Conservation (phyloP, 2,113 vertebrate species). For the Trematocara macrostoma region DNA sequence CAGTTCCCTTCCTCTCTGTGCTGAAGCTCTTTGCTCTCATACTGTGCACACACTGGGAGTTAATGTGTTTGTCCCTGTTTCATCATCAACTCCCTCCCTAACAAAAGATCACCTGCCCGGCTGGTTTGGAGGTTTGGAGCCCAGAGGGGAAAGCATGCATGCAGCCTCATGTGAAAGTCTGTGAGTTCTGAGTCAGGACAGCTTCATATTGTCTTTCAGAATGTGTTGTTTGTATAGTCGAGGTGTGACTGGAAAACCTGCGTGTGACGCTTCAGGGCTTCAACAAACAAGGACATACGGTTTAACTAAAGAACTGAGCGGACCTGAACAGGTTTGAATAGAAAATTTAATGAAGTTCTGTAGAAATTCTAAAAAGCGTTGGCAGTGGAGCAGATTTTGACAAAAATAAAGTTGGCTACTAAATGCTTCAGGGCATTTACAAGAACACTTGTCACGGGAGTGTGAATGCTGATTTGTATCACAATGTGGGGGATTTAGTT, state of each 20-base stretch:
- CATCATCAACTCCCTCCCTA: constrained; percentile 1
- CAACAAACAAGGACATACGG: background rate
- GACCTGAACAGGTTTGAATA: background rate
- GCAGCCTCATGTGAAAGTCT: constrained; percentile 5
- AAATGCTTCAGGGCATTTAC: background rate
- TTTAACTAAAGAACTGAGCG: background rate
- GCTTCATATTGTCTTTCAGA: background rate
- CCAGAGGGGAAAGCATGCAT: constrained; percentile 12
- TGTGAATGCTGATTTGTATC: background rate
- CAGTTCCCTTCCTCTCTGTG: background rate
- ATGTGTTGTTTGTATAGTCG: background rate
- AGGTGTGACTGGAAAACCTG: background rate
- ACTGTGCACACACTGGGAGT: background rate
- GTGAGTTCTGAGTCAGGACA: background rate
- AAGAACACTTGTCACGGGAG: background rate
- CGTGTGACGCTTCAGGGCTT: background rate
- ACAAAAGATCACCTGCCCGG: constrained; percentile 64
- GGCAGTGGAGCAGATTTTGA: background rate
- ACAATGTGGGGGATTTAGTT: background rate
- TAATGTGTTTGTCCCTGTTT: background rate
- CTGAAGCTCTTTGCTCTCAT: background rate
- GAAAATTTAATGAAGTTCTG: background rate
- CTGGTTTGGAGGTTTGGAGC: background rate
- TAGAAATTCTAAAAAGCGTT: background rate
- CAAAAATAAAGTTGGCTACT: background rate